A percentile compares a stretch with the other conserved stretches of the same genome.
Evolutionary conservation across 2,797 vertebrate species (phyloP).

Genomic region (Lacerta bilineata): DNA sequence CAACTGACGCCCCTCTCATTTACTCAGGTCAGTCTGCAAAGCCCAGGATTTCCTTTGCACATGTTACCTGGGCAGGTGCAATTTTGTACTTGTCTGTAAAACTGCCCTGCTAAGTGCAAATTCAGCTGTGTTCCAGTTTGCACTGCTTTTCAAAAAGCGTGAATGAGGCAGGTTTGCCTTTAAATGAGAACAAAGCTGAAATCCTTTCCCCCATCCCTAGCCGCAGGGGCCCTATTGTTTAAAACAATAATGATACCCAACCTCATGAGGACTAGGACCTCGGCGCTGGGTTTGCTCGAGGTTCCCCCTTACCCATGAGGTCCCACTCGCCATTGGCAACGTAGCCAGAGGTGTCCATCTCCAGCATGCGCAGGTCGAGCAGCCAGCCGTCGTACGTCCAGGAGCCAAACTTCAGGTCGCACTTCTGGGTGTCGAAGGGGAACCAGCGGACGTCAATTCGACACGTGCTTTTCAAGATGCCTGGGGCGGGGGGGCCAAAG

Average conservation of each 20-base stretch:
- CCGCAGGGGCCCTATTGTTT: too few species aligned
- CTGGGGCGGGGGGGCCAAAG: neutral
- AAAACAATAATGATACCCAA: too few species aligned
- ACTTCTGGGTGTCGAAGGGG: conserved; percentile 90
- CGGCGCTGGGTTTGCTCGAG: rapidly evolving
- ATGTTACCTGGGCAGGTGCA: too few species aligned
- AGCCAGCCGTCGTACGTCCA: conserved; percentile 90
- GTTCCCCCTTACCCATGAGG: conserved; percentile 4
- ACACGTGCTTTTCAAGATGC: conserved; percentile 80
- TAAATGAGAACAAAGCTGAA: too few species aligned
- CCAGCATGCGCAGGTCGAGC: conserved; percentile 87
- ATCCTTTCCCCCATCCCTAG: too few species aligned
- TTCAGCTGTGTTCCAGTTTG: too few species aligned
- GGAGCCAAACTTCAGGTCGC: conserved; percentile 89
- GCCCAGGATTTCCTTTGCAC: neutral
- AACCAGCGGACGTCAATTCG: conserved; percentile 91
- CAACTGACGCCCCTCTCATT: too few species aligned
- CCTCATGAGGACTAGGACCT: neutral
- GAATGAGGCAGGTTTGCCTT: too few species aligned
- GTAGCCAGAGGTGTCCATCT: conserved; percentile 82
- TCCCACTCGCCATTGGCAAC: conserved; percentile 41
- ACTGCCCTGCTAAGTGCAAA: too few species aligned
- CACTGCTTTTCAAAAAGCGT: too few species aligned
- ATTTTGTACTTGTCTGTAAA: too few species aligned
- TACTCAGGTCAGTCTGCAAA: neutral